Evolutionary conservation across 2,888 invertebrate genomes (phyloP).

Genomic region (Tolmerus cingulatus): DNA sequence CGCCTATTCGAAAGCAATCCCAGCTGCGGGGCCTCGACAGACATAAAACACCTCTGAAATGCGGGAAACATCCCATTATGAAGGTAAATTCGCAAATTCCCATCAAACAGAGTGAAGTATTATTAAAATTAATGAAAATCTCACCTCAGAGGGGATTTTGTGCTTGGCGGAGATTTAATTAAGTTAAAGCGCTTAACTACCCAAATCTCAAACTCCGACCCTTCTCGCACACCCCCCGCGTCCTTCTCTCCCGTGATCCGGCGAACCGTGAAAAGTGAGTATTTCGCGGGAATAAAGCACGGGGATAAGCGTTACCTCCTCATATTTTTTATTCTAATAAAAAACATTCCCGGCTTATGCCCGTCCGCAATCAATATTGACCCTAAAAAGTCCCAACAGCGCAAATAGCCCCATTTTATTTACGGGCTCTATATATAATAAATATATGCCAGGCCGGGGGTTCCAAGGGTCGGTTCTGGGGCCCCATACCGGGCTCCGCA

Average conservation of each 20-base stretch:
- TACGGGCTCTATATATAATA: not conserved
- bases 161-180: constrained; percentile 18
- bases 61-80: constrained; percentile 22
- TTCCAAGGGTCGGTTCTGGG: not conserved
- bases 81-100: constrained; percentile 4
- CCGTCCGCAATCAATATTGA: not conserved
- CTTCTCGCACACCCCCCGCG: no score
- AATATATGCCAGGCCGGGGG: not conserved
- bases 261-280: not conserved
- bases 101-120: constrained; percentile 10
- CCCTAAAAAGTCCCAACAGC: constrained; percentile 1
- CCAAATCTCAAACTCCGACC: not conserved
- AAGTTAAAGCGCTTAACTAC: constrained; percentile 19
- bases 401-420: not conserved
- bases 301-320: not conserved
- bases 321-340: constrained; percentile 1
- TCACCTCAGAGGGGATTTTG: not conserved
- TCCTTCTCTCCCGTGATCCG: not conserved
- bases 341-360: not conserved
- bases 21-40: not conserved
- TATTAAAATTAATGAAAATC: constrained; percentile 26
- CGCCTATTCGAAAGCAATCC: not conserved
- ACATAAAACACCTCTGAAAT: not conserved
- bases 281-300: not conserved
- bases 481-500: not conserved